Evolutionary conservation across 2,888 invertebrate species (phyloP), one percentile per base, ranked within the genome.

Genomic region (Spilarctia lutea): DNA sequence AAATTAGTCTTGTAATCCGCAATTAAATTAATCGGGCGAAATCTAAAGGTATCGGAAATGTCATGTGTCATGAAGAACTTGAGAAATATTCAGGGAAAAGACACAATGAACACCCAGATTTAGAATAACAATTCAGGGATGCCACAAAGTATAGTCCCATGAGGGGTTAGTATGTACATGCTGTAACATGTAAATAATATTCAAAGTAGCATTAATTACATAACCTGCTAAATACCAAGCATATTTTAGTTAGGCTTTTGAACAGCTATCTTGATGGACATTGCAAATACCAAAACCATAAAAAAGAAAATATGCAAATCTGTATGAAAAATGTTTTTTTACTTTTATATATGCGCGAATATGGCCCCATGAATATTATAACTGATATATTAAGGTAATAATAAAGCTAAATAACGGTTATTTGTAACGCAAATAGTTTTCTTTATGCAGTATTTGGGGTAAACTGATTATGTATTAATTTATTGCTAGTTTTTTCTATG

Each of bases 401-500:
- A 67, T 73, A 65, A 78, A 74, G 69, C 74, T 65, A 72, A 79
- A 82, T 74, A 77, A 76, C 82, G 18, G 76, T 80, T 71, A 83
- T 82, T 83, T 83, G 74, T 79, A 45, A 65, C 67, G 52, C 68
- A 80, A 82, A 83, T 80, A 74, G 77, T 83, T 82, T 76, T 70
- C 75, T 80, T 81, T 77, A 81, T 81, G 30, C 72, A 18, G 24
- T 39, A 4, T 66, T 24, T 66, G n/a, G 65, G 77, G 35, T 72
- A 71, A 81, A 82, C 76, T 83, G 83, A 83, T 83, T 82, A 76
- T 72, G 82, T 76, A 73, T 76, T 83, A 83, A 83, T 83, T 83
- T 83, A 83, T 83, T 68, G 75, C 80, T 71, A 75, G 76, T 71
- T 83, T 83, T 83, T 82, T 80, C 76, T 79, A 73, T 66, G 76